Evolutionary conservation across 1,140 invertebrate genomes (phyloP), one percentile per base, ranked within the genome.

Genomic region (Cepaea nemoralis): DNA sequence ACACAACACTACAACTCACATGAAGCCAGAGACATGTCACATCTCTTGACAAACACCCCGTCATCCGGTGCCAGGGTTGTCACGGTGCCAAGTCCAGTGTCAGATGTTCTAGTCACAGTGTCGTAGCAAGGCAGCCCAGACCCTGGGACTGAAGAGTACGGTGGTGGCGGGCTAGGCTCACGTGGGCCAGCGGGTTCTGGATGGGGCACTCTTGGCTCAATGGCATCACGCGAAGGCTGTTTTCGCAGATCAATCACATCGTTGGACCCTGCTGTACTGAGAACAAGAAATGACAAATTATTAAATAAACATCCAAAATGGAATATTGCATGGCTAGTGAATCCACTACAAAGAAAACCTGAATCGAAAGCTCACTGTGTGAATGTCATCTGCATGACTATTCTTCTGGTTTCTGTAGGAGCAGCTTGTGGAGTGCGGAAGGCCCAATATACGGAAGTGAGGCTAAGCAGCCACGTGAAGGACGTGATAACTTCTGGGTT

Each of bases 11-110:
- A n/a, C n/a, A 22, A 59, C 55, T 40, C 31, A 70, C 67, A 6
- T 14, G 39, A 70, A 70, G 67, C n/a, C 33, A 73, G 12, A 22
- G 55, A 3, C 8, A 39, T 27, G 45, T 76, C 74, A 24, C 31
- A 42, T 16, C 55, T 31, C 31, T 39, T 66, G 2, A n/a, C 42
- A 12, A 87, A 88, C 3, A 85, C 77, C 2, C 86, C 85, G 42
- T 88, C 87, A 67, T 48, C 55, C 14, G 91, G 90, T 1, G 92
- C 92, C 37, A 93, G 79, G 6, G 90, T 89, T 24, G 94, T 94
- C 37, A 93, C 92, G 0, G 93, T 92, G 81, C 93, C 93, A 50
- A 91, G 88, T 35, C 93, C 90, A 83, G 93, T 93, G 24, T 70
- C 67, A 19, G 6, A 37, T 0, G 93, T 91, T 0, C 82, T 83